phyloP scores from a whole-genome alignment of 2,797 vertebrate species.

The Emys orbicularis region DNA sequence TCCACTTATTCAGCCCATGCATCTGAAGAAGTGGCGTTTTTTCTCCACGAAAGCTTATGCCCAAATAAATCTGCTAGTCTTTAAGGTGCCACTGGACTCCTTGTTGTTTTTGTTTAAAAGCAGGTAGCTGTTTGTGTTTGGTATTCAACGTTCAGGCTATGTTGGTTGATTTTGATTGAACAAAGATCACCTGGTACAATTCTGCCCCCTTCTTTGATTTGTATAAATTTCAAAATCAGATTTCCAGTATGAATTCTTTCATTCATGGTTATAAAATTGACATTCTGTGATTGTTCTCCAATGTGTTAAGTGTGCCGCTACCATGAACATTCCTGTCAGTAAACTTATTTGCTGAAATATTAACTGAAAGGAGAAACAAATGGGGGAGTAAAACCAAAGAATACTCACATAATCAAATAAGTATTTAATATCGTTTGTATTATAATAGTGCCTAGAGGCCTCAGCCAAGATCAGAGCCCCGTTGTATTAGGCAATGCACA shows the following conservation, averaged over 20 bases:
- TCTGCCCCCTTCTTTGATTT: not conserved
- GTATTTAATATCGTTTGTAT: not conserved
- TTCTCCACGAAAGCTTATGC: too few relatives aligned
- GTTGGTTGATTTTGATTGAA: too few relatives aligned
- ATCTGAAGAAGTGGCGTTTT: too few relatives aligned
- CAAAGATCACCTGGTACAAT: not conserved
- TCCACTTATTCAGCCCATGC: too few relatives aligned
- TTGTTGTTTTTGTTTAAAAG: not conserved
- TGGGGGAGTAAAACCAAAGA: not conserved
- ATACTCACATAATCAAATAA: not conserved
- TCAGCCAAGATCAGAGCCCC: not conserved
- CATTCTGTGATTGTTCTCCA: not conserved
- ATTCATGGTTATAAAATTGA: not conserved
- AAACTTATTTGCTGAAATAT: not conserved
- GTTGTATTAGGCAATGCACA: not conserved
- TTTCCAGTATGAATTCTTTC: too few relatives aligned
- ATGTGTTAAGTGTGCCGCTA: not conserved
- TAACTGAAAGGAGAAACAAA: not conserved
- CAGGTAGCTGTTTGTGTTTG: not conserved
- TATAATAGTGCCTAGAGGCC: not conserved
- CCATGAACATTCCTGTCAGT: not conserved
- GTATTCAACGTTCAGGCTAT: too few relatives aligned
- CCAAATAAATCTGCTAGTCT: too few relatives aligned
- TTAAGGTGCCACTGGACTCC: too few relatives aligned
- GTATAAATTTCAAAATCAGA: too few relatives aligned